Evolutionary conservation across 2,113 vertebrate genomes (phyloP).

Genomic region (Varanus komodoensis): DNA sequence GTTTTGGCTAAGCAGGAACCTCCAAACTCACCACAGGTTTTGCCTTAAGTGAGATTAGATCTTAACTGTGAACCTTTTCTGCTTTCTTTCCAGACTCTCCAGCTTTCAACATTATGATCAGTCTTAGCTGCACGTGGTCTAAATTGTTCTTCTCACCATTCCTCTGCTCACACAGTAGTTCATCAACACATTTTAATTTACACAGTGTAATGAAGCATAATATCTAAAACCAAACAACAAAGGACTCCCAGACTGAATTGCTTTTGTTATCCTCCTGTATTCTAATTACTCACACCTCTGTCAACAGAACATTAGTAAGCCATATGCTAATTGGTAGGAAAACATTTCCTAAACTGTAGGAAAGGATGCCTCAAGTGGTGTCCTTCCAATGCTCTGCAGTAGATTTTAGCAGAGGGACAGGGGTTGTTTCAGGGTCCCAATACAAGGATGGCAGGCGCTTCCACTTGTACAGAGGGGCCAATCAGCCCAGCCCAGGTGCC

Average conservation of each 20-base stretch:
- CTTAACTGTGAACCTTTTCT: neutral
- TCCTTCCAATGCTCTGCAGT: neutral
- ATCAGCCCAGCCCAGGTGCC: neutral
- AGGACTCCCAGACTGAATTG: constrained; percentile 14
- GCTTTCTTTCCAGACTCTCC: neutral
- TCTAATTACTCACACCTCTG: neutral
- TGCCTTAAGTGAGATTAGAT: neutral
- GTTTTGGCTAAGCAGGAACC: neutral
- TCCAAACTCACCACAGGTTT: neutral
- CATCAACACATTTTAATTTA: constrained; percentile 18
- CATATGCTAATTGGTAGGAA: neutral
- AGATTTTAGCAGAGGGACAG: neutral
- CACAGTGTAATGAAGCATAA: constrained; percentile 37
- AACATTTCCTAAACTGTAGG: neutral
- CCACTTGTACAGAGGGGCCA: neutral
- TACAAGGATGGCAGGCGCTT: neutral
- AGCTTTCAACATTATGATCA: neutral
- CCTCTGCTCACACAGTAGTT: neutral
- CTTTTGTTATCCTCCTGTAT: neutral
- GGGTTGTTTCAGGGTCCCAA: neutral
- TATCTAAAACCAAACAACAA: constrained; percentile 30
- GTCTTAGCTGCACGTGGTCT: neutral
- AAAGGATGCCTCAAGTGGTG: neutral
- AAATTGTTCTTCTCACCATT: neutral
- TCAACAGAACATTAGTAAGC: neutral